Evolutionary conservation across 1,140 invertebrate genomes (phyloP).

Genomic region (Zaprionus camerounensis): DNA sequence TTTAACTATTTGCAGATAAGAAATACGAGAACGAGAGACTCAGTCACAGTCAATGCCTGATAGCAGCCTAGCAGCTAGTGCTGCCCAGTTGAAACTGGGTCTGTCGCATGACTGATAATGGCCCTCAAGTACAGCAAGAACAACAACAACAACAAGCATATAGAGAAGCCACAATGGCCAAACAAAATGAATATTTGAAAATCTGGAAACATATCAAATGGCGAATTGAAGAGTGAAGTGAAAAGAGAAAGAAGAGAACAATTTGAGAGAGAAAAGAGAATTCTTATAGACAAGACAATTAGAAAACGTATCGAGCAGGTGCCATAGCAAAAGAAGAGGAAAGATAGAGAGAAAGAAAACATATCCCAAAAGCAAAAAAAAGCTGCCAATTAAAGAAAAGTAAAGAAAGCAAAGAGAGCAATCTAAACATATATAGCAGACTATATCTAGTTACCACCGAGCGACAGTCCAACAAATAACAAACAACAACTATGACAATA

Average conservation of each 20-base stretch:
- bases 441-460: slow-evolving; percentile 52
- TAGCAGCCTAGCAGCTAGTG: slow-evolving; percentile 24
- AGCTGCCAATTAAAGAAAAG: slow-evolving; percentile 39
- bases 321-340: slow-evolving; percentile 44
- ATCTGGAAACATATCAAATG: slow-evolving; percentile 84
- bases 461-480: slow-evolving; percentile 16
- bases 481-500: slow-evolving; percentile 77
- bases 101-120: slow-evolving; percentile 60
- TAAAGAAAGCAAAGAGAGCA: neutral
- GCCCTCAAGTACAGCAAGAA: slow-evolving; percentile 25
- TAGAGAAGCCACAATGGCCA: slow-evolving; percentile 61
- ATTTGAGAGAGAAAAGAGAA: neutral
- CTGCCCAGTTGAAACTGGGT: slow-evolving; percentile 50
- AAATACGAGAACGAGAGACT: slow-evolving; percentile 19
- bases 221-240: slow-evolving; percentile 71
- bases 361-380: slow-evolving; percentile 55
- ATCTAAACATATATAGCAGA: slow-evolving; percentile 40
- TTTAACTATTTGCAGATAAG: slow-evolving; percentile 66
- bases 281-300: slow-evolving; percentile 24
- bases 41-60: slow-evolving; percentile 67
- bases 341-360: slow-evolving; percentile 9
- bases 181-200: slow-evolving; percentile 78
- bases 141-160: slow-evolving; percentile 7
- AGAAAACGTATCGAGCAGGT: slow-evolving; percentile 35
- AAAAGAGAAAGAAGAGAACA: slow-evolving; percentile 24